Conservation (phyloP, 2,888 invertebrate genomes). For the Yponomeuta cagnagella region DNA sequence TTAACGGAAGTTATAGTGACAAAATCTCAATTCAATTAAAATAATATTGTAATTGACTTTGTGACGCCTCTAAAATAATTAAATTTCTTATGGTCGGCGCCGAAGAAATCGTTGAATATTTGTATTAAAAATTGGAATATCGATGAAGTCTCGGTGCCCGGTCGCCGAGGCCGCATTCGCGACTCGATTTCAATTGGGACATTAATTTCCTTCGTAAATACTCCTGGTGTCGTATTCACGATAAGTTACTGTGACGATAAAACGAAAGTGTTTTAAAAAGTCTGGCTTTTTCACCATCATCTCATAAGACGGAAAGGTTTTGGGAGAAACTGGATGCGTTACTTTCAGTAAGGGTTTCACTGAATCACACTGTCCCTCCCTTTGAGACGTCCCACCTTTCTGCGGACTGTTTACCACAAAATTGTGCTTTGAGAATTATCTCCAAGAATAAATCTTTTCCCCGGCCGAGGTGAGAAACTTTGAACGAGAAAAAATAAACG, state of each 20-base stretch:
- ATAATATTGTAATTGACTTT: too few species aligned
- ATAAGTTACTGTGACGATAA: neutral
- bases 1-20: too few species aligned
- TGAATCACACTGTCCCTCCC: neutral
- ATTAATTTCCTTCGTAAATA: constrained; percentile 2
- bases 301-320: neutral
- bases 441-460: neutral
- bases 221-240: neutral
- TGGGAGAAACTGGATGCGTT: neutral
- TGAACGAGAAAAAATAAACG: neutral
- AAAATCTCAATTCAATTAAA: too few species aligned
- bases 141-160: too few species aligned
- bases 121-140: too few species aligned
- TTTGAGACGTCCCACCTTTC: neutral
- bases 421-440: neutral
- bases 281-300: neutral
- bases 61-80: too few species aligned
- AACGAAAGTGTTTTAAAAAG: neutral
- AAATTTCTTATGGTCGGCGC: too few species aligned
- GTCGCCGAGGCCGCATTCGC: neutral
- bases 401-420: neutral
- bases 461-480: neutral
- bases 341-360: neutral
- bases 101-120: too few species aligned
- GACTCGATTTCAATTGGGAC: neutral